Evolutionary conservation across 1,140 invertebrate genomes (phyloP).

Genomic region (Pseudomyrmex dendroicus): DNA sequence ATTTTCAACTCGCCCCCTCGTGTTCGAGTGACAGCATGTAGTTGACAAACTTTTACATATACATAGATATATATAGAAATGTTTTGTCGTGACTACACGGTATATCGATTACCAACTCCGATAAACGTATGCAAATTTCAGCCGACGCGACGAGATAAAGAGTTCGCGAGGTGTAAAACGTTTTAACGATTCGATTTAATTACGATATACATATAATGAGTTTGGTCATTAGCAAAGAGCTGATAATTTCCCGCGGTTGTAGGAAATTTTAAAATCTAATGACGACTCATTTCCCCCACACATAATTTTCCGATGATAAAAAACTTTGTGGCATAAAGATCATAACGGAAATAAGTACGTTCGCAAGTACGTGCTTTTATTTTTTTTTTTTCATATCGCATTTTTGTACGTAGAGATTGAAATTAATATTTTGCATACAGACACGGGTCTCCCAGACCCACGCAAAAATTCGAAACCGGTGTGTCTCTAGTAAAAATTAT

Average conservation of each 20-base stretch:
- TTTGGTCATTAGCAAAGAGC: background rate
- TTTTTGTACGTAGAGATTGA: no score
- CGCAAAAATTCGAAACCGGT: no score
- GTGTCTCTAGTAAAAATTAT: no score
- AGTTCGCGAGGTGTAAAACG: background rate
- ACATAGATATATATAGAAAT: background rate
- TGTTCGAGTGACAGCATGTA: conserved; percentile 33
- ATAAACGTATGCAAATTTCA: conserved; percentile 5
- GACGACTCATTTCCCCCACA: background rate
- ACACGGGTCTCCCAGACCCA: no score
- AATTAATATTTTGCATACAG: no score
- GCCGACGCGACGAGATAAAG: background rate
- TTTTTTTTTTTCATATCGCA: no score
- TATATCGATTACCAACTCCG: conserved; percentile 21
- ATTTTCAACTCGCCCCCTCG: background rate
- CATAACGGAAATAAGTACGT: no score
- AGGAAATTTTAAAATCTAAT: background rate
- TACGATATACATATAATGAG: background rate
- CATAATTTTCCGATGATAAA: background rate
- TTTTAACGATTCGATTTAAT: background rate
- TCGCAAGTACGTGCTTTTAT: no score
- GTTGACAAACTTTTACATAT: conserved; percentile 2
- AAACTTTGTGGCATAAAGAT: no score
- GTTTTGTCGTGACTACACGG: conserved; percentile 3
- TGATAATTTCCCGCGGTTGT: background rate